Evolutionary conservation across 2,797 vertebrate genomes (phyloP).

Genomic region (Rousettus madagascariensis): DNA sequence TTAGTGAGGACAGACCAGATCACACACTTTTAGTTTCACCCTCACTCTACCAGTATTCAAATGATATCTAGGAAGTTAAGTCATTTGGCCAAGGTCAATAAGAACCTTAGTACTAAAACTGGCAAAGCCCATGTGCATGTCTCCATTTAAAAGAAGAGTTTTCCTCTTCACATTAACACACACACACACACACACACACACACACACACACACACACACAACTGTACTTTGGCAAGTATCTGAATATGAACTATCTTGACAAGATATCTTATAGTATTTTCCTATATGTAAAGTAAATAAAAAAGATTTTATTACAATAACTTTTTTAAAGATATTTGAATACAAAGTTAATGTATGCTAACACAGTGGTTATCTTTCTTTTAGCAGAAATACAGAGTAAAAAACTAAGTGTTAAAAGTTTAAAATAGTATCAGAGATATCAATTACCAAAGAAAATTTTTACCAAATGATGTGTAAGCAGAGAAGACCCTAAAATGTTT

Average conservation of each 20-base stretch:
- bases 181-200: neutral
- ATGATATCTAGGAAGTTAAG: neutral
- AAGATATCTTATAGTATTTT: neutral
- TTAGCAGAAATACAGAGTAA: neutral
- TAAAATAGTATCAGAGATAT: neutral
- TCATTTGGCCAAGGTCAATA: neutral
- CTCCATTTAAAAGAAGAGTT: neutral
- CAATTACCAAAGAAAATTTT: neutral
- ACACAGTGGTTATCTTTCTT: neutral
- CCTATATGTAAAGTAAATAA: neutral
- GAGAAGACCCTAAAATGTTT: neutral
- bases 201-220: neutral
- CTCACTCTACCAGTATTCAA: neutral
- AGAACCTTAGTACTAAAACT: neutral
- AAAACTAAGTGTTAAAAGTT: neutral
- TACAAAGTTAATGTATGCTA: neutral
- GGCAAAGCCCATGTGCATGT: neutral
- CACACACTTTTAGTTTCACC: neutral
- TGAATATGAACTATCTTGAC: neutral
- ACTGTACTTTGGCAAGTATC: neutral
- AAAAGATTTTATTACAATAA: neutral
- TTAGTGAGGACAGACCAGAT: neutral
- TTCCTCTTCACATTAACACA: neutral
- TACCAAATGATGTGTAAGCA: neutral
- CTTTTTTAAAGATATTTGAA: neutral